Percentiles rank a stretch among this genome's conserved stretches.
phyloP scores from a whole-genome alignment of 2,888 invertebrate genomes.

The Holacanthella duospinosa region DNA sequence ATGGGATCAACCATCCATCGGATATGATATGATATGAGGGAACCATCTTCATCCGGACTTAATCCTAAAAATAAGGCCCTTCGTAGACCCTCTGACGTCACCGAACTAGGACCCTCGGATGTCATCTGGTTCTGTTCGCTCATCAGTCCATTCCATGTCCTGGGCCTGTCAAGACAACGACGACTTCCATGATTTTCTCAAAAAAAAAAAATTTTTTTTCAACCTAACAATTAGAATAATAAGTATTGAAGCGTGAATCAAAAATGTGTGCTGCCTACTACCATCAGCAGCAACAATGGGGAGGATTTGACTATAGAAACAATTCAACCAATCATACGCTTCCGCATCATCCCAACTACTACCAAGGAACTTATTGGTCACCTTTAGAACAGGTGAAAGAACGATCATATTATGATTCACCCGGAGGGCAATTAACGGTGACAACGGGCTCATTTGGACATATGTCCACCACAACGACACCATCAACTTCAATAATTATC shows the following conservation, averaged over 20 bases:
- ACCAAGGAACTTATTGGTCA: not conserved
- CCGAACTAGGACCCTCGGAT: too few species aligned
- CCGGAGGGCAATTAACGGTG: too few species aligned
- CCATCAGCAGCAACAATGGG: not conserved
- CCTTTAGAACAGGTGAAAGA: too few species aligned
- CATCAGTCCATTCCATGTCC: too few species aligned
- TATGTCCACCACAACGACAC: not conserved
- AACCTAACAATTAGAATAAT: too few species aligned
- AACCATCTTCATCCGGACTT: not conserved
- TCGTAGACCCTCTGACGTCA: not conserved
- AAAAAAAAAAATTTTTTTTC: too few species aligned
- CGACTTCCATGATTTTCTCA: too few species aligned
- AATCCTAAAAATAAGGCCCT: not conserved
- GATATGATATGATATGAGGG: not conserved
- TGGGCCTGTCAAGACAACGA: too few species aligned
- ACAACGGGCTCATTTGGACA: not conserved
- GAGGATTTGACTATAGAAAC: too few species aligned
- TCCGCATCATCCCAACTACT: not conserved
- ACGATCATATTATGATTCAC: too few species aligned
- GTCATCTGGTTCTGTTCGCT: too few species aligned
- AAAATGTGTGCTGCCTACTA: not conserved
- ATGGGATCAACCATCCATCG: slow-evolving; percentile 9
- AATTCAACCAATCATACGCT: too few species aligned
- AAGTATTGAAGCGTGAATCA: not conserved
- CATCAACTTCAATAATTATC: not conserved